Conservation (phyloP, 2,888 invertebrate species). For the Colostygia pectinataria region DNA sequence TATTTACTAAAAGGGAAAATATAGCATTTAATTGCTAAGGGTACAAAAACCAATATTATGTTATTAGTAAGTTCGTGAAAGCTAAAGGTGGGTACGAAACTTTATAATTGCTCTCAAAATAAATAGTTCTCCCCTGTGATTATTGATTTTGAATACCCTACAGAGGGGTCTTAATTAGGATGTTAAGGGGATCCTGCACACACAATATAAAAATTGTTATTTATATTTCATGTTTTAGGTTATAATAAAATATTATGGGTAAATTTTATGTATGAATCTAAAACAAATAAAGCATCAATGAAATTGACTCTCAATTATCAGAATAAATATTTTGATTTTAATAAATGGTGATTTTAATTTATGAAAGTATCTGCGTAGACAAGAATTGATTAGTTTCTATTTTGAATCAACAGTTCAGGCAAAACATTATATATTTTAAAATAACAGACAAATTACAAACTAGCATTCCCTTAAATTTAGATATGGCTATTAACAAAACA, state of each 20-base stretch:
- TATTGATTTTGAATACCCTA: constrained; percentile 43
- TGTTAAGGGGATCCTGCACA: constrained; percentile 1
- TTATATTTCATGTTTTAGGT: too few relatives aligned
- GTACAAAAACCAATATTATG: constrained; percentile 8
- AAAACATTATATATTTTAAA: too few relatives aligned
- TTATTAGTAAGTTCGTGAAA: constrained; percentile 14
- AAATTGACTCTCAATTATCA: too few relatives aligned
- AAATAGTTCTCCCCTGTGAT: constrained; percentile 46
- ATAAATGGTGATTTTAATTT: too few relatives aligned
- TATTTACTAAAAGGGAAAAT: too few relatives aligned
- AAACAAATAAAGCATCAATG: too few relatives aligned
- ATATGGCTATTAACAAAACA: constrained; percentile 25
- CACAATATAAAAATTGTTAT: not conserved
- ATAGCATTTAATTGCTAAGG: too few relatives aligned
- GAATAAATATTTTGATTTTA: too few relatives aligned
- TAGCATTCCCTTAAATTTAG: constrained; percentile 29
- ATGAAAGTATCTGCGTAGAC: too few relatives aligned
- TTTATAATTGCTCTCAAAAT: constrained; percentile 47
- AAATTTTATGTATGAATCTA: too few relatives aligned
- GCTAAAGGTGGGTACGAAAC: constrained; percentile 28
- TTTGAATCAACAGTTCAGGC: constrained; percentile 7
- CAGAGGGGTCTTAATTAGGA: constrained; percentile 35
- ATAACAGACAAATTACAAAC: constrained; percentile 8
- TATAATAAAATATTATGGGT: too few relatives aligned
- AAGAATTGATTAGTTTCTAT: too few relatives aligned